A percentile compares a stretch with the other conserved stretches of the same genome.
phyloP scores from a whole-genome alignment of 1,140 invertebrate species.

The Sitobion miscanthi region DNA sequence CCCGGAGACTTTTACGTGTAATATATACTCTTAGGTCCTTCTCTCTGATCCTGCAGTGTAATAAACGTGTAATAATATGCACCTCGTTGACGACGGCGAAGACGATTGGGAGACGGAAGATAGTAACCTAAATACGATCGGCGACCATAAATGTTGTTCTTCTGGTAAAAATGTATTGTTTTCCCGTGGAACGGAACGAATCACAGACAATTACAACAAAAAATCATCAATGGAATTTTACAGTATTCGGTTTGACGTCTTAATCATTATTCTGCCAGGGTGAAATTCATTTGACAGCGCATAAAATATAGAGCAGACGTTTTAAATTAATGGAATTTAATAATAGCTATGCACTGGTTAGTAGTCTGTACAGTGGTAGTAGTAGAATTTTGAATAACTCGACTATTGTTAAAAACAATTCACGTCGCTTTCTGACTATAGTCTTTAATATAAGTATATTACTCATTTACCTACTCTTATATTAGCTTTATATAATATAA shows the following conservation, averaged over 20 bases:
- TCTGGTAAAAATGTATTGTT: background rate
- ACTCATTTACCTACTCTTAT: background rate
- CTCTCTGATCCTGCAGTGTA: background rate
- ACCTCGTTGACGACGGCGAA: background rate
- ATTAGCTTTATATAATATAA: background rate
- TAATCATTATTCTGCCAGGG: background rate
- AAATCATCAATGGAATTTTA: background rate
- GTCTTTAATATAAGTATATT: background rate
- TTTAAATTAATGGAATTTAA: slow-evolving; percentile 38
- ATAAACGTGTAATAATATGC: background rate
- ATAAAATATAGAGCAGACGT: background rate
- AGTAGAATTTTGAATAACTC: background rate
- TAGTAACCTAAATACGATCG: background rate
- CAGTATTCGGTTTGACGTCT: background rate
- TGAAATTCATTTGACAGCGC: slow-evolving; percentile 5
- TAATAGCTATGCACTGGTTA: background rate
- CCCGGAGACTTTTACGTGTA: slow-evolving; percentile 19
- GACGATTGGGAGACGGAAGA: background rate
- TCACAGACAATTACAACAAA: background rate
- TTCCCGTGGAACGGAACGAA: background rate
- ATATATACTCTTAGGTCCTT: background rate
- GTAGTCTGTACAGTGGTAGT: background rate
- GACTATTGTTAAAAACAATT: background rate
- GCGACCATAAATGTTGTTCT: background rate
- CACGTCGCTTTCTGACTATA: background rate